Evolutionary conservation across 64 coral and sea anemone genomes (phyloP), one percentile per base, ranked within the genome.

Genomic region (Catalaphyllia jardinei): DNA sequence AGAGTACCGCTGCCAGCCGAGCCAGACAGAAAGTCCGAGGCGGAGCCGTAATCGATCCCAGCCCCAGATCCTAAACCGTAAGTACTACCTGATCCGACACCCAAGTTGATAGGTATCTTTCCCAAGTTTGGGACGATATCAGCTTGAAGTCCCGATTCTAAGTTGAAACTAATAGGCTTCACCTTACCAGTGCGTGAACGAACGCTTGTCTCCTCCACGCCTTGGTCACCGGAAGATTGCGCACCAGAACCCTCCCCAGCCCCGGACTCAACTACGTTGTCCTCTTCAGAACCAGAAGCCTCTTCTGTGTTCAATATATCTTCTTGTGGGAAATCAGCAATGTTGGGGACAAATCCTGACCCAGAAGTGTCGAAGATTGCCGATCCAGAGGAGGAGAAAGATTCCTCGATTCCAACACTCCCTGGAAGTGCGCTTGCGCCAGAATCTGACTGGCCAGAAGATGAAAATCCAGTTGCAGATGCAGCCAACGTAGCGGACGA

Each of bases 301-400:
- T 69, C 54, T 81, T 61, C 81, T 11, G 62, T 28, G 24, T 69
- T 46, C 9, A 85, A 20, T 17, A 85, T 28, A 67, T 83, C 79
- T 13, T 80, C 55, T 19, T 62, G 29, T 30, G 80, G 80, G 22
- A 83, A 67, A 12, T 85, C 81, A 0, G 35, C 33, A 6, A 85
- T 85, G 14, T 81, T 81, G 9, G 79, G 60, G 28, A 71, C 20
- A 35, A 89, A 93, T 61, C 88, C 92, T 60, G 88, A 89, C 24
- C 87, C 92, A 35, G 79, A 65, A 18, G 79, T 71, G n/a, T 88
- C 88, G 49, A 93, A 88, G 28, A 71, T 73, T 60, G 91, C 95
- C 60, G 95, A 97, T 31, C 95, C 95, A 78, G 95, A 97, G 69
- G 88, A 71, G 1, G 91, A 93, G 29, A 93, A 94, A 13, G 82